phyloP scores from a whole-genome alignment of 2,113 vertebrate genomes.

The Megaptera novaeangliae region DNA sequence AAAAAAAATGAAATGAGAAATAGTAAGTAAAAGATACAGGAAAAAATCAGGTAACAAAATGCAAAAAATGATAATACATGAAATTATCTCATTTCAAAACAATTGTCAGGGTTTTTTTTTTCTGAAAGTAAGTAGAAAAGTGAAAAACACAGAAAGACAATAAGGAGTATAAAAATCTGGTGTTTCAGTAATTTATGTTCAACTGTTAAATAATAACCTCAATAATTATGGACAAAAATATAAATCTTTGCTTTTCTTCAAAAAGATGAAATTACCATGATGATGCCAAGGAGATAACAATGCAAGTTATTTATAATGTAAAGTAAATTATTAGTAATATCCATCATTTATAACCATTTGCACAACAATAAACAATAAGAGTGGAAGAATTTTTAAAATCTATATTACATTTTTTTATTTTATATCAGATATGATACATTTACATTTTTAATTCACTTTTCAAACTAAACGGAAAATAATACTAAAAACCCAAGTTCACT shows the following conservation, averaged over 20 bases:
- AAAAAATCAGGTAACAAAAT: conserved; percentile 12
- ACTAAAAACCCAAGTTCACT: neutral
- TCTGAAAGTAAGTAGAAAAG: neutral
- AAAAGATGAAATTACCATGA: neutral
- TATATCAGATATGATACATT: neutral
- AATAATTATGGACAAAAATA: neutral
- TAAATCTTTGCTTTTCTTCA: neutral
- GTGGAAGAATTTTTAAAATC: neutral
- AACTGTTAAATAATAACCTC: neutral
- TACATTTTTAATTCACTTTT: neutral
- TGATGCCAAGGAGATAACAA: neutral
- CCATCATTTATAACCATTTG: neutral
- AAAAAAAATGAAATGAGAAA: conserved; percentile 21
- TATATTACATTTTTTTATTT: neutral
- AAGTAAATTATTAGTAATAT: neutral
- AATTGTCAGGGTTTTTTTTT: neutral
- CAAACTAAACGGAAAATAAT: neutral
- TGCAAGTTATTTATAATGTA: neutral
- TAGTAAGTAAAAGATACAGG: neutral
- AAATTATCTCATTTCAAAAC: neutral
- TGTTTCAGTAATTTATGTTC: neutral
- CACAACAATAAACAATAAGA: neutral
- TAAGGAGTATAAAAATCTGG: neutral
- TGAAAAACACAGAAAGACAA: neutral
- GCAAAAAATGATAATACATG: neutral